Evolutionary conservation across 2,113 vertebrate species (phyloP).

Genomic region (Empidonax alnorum): DNA sequence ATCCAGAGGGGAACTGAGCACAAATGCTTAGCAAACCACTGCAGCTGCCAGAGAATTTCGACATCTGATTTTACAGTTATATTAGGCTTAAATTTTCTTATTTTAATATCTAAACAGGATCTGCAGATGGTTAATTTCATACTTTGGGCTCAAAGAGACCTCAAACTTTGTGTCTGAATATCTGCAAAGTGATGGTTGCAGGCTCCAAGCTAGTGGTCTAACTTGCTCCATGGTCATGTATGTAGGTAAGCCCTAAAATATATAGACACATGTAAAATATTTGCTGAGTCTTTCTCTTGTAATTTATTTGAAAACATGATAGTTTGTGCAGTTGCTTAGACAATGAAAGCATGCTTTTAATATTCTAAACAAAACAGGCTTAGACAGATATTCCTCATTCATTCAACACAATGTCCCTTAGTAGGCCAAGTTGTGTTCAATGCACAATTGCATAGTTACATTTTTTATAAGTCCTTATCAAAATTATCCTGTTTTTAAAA

Average conservation of each 20-base stretch:
- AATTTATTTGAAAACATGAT: not conserved
- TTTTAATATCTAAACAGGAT: not conserved
- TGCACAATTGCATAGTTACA: not conserved
- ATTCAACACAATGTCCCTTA: not conserved
- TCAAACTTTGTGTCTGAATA: not conserved
- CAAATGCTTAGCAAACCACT: not conserved
- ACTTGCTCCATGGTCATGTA: not conserved
- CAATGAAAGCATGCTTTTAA: not conserved
- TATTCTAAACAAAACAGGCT: not conserved
- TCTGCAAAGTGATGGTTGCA: not conserved
- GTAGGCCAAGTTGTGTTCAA: not conserved
- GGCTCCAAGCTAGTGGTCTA: not conserved
- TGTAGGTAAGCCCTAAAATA: not conserved
- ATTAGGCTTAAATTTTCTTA: not conserved
- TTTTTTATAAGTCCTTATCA: not conserved
- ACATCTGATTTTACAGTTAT: not conserved
- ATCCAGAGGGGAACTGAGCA: not conserved
- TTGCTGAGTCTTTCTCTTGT: not conserved
- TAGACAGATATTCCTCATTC: not conserved
- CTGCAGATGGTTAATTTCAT: not conserved
- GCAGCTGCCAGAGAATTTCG: not conserved
- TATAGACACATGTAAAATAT: not conserved
- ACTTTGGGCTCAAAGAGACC: not conserved
- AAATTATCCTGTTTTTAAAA: not conserved
- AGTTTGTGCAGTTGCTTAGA: not conserved